Percentiles rank a stretch among this genome's conserved stretches.
Conservation (phyloP, 2,797 vertebrate species). For the Balearica regulorum region DNA sequence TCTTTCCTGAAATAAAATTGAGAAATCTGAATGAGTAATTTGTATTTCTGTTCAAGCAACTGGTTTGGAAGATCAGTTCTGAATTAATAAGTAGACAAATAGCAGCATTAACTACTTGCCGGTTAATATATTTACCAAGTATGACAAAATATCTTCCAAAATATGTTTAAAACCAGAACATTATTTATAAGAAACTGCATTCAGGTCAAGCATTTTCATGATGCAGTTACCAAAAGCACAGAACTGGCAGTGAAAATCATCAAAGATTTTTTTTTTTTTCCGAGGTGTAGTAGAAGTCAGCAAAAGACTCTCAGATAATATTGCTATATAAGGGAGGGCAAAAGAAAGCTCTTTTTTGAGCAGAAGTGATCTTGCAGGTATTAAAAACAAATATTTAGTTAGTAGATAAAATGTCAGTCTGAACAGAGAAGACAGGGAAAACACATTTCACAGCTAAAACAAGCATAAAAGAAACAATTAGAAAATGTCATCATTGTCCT, state of each 20-base stretch:
- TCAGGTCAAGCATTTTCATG: background rate
- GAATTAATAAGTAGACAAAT: background rate
- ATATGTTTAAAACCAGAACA: background rate
- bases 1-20: background rate
- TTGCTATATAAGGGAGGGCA: background rate
- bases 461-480: constrained; percentile 56
- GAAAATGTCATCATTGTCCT: constrained; percentile 43
- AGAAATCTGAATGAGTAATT: background rate
- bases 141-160: background rate
- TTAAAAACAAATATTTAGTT: constrained; percentile 46
- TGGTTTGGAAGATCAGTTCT: background rate
- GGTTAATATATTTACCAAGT: background rate
- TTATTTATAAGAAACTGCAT: background rate
- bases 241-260: background rate
- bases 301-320: background rate
- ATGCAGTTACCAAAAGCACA: background rate
- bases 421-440: constrained; percentile 13
- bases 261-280: background rate
- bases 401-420: constrained; percentile 50
- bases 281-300: background rate
- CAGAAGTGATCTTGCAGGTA: constrained; percentile 14
- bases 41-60: background rate
- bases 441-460: constrained; percentile 4
- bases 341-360: background rate
- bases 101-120: background rate